Conservation (phyloP, 2,797 vertebrate species). For the Synaphobranchus kaupii region DNA sequence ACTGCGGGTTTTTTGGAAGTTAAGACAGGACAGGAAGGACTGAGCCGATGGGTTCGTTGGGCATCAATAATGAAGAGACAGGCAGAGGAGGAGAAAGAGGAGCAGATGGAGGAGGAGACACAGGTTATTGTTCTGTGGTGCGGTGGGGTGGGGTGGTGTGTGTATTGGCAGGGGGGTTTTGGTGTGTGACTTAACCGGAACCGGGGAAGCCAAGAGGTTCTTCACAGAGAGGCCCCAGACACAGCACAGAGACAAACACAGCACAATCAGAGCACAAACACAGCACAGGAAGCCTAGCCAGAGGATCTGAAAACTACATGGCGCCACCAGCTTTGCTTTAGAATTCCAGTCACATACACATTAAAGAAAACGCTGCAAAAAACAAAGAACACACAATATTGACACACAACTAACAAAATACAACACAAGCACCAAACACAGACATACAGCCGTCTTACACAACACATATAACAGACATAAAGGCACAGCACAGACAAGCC, state of each 20-base stretch:
- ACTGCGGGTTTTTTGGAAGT: background rate
- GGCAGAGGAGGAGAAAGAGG: constrained; percentile 11
- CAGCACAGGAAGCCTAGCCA: background rate
- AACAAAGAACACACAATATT: background rate
- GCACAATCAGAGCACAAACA: background rate
- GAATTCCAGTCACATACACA: background rate
- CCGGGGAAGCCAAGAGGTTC: background rate
- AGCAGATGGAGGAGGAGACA: background rate
- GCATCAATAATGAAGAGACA: constrained; percentile 62
- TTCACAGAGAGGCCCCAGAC: background rate
- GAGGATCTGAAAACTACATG: background rate
- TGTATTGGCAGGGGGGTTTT: background rate
- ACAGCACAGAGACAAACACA: background rate
- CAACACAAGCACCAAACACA: background rate
- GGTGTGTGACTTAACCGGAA: background rate
- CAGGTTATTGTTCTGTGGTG: background rate
- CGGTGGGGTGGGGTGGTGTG: background rate
- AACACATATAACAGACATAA: constrained; percentile 11
- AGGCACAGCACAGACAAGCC: background rate
- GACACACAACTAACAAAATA: background rate
- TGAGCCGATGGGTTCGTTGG: constrained; percentile 39
- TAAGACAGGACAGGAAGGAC: background rate
- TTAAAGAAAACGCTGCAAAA: background rate
- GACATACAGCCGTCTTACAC: background rate
- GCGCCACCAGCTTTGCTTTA: background rate